Conservation (phyloP, 2,113 vertebrate genomes). For the Proterorhinus semilunaris region DNA sequence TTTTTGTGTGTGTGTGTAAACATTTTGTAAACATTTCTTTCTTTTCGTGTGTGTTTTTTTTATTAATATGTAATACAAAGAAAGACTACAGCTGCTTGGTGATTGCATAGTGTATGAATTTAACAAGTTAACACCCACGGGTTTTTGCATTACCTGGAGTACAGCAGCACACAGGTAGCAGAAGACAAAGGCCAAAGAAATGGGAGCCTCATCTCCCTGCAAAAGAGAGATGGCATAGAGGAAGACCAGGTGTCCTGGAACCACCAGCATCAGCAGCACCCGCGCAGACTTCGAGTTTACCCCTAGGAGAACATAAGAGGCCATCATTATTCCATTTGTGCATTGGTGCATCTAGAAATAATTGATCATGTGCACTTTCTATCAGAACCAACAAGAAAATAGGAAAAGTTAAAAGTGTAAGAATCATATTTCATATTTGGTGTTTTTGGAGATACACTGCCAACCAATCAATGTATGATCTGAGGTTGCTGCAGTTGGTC, state of each 20-base stretch:
- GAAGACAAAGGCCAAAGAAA: slow-evolving; percentile 77
- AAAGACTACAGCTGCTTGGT: too few species aligned
- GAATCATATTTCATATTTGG: too few species aligned
- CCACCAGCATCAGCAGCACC: slow-evolving; percentile 87
- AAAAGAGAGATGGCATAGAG: slow-evolving; percentile 86
- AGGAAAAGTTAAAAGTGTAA: neutral
- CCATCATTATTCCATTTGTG: too few species aligned
- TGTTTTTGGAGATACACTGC: too few species aligned
- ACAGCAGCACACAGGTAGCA: slow-evolving; percentile 87
- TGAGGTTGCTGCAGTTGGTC: too few species aligned
- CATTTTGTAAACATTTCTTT: too few species aligned
- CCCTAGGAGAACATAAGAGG: slow-evolving; percentile 68
- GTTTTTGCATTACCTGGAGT: slow-evolving; percentile 82
- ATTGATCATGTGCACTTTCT: neutral
- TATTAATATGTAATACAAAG: too few species aligned
- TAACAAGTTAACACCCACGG: neutral
- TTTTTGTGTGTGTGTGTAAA: too few species aligned
- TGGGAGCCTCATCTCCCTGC: slow-evolving; percentile 79
- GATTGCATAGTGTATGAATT: neutral
- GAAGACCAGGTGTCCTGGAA: slow-evolving; percentile 91
- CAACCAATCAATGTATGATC: too few species aligned
- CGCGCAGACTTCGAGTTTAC: slow-evolving; percentile 89
- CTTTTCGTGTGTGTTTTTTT: too few species aligned
- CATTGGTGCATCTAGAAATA: neutral
- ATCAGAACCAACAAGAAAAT: neutral